Evolutionary conservation across 1,140 invertebrate genomes (phyloP), one percentile per base, ranked within the genome.

Genomic region (Batillaria attramentaria): DNA sequence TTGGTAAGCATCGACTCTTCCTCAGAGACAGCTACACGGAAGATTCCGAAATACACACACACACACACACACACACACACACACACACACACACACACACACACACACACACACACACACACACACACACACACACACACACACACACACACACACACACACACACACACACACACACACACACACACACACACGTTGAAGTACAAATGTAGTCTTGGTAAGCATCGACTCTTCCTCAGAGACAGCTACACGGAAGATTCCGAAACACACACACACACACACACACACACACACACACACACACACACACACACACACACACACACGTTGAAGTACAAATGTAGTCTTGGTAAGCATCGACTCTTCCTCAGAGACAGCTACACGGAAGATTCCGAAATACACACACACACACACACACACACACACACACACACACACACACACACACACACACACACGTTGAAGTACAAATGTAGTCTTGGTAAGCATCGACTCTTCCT

Each of bases 21-120:
- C 57, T 60, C 5, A 28, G 4, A 60, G 20, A 24, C 57, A 24
- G 20, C 6, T 28, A 24, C 57, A 50, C 57, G 5, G 20, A n/a
- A 6, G 24, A 6, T 60, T 24, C 24, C 24, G 31, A 60, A 60
- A 60, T 28, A 60, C 57, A 60, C 57, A 60, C 57, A 60, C 57
- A 60, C 57, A 60, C 57, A 60, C 57, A n/a, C 24, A 62, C 62
- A 66, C 62, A 66, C 62, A 66, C 31, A 66, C 62, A 66, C 62
- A 66, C 31, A 66, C 62, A 66, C 62, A 33, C 62, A 66, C 62
- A 66, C 62, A 20, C 62, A 35, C 62, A 35, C 31, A 35, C 28
- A 35, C 62, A 66, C 62, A 35, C 62, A 66, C 62, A 5, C 62
- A 66, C 62, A 2, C 31, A 66, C 31, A 35, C 28, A 6, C 62